Conservation (phyloP, 2,797 vertebrate genomes). For the Takifugu ocellatus region DNA sequence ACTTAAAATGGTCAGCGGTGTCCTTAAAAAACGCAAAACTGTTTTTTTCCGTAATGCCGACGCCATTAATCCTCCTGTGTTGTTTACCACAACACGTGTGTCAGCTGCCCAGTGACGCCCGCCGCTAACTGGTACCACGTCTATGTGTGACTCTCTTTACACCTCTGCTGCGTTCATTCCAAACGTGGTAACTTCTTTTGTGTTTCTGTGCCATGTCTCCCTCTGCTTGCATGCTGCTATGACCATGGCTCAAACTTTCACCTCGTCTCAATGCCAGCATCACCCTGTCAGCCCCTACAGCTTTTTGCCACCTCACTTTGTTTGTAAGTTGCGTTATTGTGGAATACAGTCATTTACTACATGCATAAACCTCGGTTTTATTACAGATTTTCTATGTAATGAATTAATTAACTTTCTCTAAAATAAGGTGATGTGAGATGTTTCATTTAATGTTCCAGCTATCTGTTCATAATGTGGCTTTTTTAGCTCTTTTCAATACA, state of each 20-base stretch:
- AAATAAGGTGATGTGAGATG: no score
- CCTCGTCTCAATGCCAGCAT: slow-evolving; percentile 46
- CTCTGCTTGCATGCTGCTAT: slow-evolving; percentile 61
- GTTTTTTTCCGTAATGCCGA: no score
- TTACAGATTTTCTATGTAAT: no score
- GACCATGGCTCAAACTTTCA: slow-evolving; percentile 43
- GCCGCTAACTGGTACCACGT: no score
- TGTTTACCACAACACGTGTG: no score
- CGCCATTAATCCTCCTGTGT: no score
- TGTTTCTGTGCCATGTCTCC: slow-evolving; percentile 39
- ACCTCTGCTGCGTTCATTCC: slow-evolving; percentile 1
- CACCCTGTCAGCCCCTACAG: slow-evolving; percentile 37
- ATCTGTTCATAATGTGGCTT: not conserved
- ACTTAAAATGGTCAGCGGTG: no score
- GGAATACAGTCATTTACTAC: not conserved
- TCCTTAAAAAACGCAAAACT: no score
- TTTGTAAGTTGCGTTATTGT: slow-evolving; percentile 55
- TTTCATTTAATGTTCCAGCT: not conserved
- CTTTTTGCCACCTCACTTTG: slow-evolving; percentile 34
- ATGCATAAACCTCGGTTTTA: no score
- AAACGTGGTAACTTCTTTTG: slow-evolving; percentile 31
- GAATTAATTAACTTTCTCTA: no score
- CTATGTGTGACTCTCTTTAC: not conserved
- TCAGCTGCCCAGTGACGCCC: no score
- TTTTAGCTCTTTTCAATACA: not conserved